Base-by-base conservation (phyloP, 2,797 vertebrate species). In the Falco rusticolus region DNA sequence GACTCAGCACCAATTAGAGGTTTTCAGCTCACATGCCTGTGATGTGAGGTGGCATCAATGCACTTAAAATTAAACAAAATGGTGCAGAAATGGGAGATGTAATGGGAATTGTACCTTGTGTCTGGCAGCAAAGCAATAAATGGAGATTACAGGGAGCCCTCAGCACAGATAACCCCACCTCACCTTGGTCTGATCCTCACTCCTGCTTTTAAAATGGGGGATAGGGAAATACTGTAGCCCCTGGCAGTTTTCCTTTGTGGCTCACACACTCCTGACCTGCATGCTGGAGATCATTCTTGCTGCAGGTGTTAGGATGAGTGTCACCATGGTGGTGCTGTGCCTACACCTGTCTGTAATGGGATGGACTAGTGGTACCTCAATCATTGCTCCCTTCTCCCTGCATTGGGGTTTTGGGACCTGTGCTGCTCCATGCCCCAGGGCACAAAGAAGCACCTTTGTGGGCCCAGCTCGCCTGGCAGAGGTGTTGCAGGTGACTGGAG, bases 361-460 rank as follows among this genome's bases (percentile, higher is more conserved):
- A 45, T 51, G 18, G 28, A 50, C 34, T 41, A 64, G 56, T 45
- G 54, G 48, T 56, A 15, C 45, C 64, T 70, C 71, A 37, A 43
- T 17, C 65, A 29, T 34, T 7, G 5, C 29, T 37, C 34, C 8
- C 47, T 70, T 84, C n/a, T 79, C 24, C 75, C 41, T 29, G 22
- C 3, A 1, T 0, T 2, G 10, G n/a, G n/a, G 3, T 48, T 66
- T 43, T 57, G 64, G 61, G 37, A 85, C 12, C 53, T 41, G 54
- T 5, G 37, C 56, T 1, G 2, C 75, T 53, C 60, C 4, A 0
- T 11, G 48, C 54, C 47, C 10, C 0, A 0, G 47, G 34, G 45
- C 56, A 65, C 56, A 63, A 25, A 54, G 82, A 87, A 78, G 24
- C 0, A 0, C 47, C 45, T 54, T 29, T 31, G 25, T 39, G 61